These are phyloP conservation scores for Myripristis jacobus DNA, from an alignment of 2,797 vertebrate species.

Conservation along the genomic window DNA sequence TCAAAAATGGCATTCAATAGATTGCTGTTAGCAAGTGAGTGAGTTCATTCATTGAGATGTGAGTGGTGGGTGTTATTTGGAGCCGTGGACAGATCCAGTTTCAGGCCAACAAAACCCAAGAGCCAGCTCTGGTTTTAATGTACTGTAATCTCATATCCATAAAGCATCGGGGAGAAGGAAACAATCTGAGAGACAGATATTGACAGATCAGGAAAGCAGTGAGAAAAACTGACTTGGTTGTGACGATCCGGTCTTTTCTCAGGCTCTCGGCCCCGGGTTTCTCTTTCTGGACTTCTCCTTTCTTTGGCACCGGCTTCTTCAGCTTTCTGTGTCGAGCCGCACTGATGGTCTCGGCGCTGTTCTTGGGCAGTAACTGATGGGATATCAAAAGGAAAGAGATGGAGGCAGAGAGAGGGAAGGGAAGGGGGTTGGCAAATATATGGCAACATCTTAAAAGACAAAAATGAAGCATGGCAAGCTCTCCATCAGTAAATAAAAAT, in stretches of 20 bases:
- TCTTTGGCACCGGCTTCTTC: conserved; percentile 85
- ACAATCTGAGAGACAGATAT: conserved; percentile 15
- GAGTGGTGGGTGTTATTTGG: too few species aligned
- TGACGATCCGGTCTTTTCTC: conserved; percentile 88
- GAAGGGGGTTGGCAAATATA: conserved; percentile 10
- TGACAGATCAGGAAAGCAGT: neutral
- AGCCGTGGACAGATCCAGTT: too few species aligned
- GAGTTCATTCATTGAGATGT: too few species aligned
- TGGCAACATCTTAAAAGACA: conserved; percentile 33
- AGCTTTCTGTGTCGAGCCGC: conserved; percentile 88
- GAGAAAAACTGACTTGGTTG: conserved; percentile 87
- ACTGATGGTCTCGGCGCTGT: conserved; percentile 90
- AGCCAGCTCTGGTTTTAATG: too few species aligned
- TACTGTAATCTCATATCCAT: too few species aligned
- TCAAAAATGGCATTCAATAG: too few species aligned
- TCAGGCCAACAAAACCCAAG: too few species aligned
- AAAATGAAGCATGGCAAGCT: too few species aligned
- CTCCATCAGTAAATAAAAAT: too few species aligned
- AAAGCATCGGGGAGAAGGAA: neutral
- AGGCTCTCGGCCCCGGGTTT: conserved; percentile 93
- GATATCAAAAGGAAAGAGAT: conserved; percentile 38
- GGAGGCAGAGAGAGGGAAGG: neutral
- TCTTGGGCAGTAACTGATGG: conserved; percentile 89
- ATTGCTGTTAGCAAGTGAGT: too few species aligned
- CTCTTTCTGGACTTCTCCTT: conserved; percentile 87